These are phyloP conservation scores for Tichodroma muraria DNA, from an alignment of 2,113 vertebrate genomes.

Conservation along the genomic window DNA sequence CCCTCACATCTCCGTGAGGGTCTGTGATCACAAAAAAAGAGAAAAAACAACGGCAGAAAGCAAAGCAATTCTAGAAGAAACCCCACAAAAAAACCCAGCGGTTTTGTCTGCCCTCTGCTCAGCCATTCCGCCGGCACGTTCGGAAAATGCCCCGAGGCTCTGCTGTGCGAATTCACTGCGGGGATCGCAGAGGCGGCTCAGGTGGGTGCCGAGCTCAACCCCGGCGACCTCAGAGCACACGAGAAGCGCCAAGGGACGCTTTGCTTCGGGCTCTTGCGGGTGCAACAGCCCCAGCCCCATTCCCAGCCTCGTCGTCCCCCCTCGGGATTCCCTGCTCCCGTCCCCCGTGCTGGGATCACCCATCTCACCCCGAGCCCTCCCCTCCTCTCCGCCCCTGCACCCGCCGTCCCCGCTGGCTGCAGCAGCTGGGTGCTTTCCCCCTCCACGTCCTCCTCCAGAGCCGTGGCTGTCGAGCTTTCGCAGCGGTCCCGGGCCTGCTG, in stretches of 20 bases:
- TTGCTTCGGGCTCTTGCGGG: not conserved
- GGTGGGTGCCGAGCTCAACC: not conserved
- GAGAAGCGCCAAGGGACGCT: not conserved
- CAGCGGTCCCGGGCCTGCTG: not conserved
- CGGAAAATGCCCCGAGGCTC: not conserved
- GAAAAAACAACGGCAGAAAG: not conserved
- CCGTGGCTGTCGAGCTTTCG: not conserved
- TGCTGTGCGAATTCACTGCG: not conserved
- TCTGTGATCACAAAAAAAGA: not conserved
- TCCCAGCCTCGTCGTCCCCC: rapidly evolving
- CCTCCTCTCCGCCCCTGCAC: not conserved
- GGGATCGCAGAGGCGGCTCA: not conserved
- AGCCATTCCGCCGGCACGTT: not conserved
- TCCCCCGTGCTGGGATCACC: not conserved
- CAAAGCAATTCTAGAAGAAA: not conserved
- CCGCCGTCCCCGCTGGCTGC: not conserved
- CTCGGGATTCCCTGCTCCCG: not conserved
- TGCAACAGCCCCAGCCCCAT: not conserved
- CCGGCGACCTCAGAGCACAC: not conserved
- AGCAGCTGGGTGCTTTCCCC: not conserved
- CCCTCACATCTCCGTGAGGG: not conserved
- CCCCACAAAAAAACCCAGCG: not conserved
- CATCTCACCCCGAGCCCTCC: rapidly evolving
- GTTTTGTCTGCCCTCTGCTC: not conserved
- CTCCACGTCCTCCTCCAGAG: not conserved